phyloP scores from a whole-genome alignment of 1,140 invertebrate genomes.

The Polypedilum pembai region DNA sequence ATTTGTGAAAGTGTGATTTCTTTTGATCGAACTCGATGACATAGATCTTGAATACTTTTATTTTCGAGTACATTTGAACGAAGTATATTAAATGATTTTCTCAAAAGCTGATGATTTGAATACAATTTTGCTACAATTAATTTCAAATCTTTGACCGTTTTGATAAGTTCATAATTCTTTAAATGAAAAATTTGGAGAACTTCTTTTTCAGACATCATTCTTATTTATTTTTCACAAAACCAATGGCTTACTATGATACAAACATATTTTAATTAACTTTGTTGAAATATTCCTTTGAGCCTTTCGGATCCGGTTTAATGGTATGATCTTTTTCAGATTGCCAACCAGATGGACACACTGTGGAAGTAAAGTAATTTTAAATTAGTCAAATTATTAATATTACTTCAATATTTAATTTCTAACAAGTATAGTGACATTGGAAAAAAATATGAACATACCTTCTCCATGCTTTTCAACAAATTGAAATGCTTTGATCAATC shows the following conservation, averaged over 20 bases:
- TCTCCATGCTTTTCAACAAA: constrained; percentile 91
- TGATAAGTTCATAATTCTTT: too few relatives aligned
- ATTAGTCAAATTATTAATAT: too few relatives aligned
- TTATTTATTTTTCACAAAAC: too few relatives aligned
- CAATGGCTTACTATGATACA: background rate
- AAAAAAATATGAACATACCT: too few relatives aligned
- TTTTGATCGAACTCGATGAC: background rate
- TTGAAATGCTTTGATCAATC: constrained; percentile 86
- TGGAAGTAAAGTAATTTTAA: too few relatives aligned
- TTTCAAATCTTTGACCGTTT: background rate
- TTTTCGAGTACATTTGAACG: background rate
- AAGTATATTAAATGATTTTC: background rate
- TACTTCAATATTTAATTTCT: too few relatives aligned
- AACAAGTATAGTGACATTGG: too few relatives aligned
- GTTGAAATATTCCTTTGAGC: constrained; percentile 71
- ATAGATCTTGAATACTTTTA: background rate
- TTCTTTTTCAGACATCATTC: too few relatives aligned
- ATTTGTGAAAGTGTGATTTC: background rate
- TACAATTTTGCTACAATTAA: background rate
- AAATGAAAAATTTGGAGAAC: too few relatives aligned
- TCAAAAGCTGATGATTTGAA: background rate
- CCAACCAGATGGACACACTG: constrained; percentile 80
- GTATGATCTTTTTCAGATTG: constrained; percentile 68
- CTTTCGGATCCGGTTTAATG: constrained; percentile 73
- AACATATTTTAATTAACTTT: constrained; percentile 45